Evolutionary conservation across 2,888 invertebrate species (phyloP).

Genomic region (Cataglyphis rosenhaueri): DNA sequence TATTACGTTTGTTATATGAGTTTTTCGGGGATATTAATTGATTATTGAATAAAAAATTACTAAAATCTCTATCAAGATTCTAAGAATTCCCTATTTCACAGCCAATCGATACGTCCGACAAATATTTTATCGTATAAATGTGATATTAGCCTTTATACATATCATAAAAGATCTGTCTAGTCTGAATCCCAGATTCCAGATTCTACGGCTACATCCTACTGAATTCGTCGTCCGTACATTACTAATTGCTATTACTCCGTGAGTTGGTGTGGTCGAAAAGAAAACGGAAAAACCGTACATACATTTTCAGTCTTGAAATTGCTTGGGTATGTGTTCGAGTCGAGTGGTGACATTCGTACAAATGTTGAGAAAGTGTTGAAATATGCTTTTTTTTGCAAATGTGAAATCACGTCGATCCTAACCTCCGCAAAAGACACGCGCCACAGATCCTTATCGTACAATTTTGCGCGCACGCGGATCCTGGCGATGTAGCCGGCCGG

Average conservation of each 20-base stretch:
- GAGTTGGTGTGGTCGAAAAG: background rate
- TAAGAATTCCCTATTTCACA: too few species aligned
- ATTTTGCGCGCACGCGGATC: background rate
- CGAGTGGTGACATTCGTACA: background rate
- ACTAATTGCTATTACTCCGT: background rate
- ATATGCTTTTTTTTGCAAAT: background rate
- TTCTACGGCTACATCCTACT: too few species aligned
- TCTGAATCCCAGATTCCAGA: too few species aligned
- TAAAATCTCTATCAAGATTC: too few species aligned
- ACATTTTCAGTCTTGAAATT: background rate
- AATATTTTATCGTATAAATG: too few species aligned
- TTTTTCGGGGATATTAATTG: too few species aligned
- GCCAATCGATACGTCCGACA: too few species aligned
- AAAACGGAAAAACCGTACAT: background rate
- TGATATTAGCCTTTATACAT: too few species aligned
- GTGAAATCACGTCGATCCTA: background rate
- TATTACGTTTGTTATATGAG: too few species aligned
- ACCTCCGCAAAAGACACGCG: background rate
- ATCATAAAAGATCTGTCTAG: too few species aligned
- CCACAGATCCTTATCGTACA: background rate
- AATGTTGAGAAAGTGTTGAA: background rate
- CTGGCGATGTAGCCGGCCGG: background rate
- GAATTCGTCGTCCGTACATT: background rate
- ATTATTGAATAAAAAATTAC: too few species aligned
- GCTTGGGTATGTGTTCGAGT: background rate